phyloP scores from a whole-genome alignment of 2,113 vertebrate genomes.

The Equus przewalskii region DNA sequence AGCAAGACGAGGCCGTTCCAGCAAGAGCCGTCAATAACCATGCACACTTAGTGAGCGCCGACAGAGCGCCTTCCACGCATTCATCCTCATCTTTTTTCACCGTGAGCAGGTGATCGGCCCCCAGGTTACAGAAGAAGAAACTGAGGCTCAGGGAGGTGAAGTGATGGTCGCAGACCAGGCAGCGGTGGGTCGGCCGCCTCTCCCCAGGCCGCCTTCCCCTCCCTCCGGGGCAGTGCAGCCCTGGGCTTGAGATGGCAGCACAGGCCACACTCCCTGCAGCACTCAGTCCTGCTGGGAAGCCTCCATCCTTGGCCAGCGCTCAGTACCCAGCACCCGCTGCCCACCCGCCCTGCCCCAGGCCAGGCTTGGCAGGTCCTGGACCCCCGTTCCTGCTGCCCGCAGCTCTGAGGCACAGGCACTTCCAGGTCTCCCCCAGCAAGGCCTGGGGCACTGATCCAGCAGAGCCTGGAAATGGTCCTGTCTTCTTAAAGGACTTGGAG shows the following conservation, averaged over 20 bases:
- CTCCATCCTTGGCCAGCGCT: neutral
- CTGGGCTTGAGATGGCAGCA: neutral
- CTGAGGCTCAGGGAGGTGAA: neutral
- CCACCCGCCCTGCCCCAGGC: neutral
- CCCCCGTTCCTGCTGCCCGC: fast-evolving
- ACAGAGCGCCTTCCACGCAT: neutral
- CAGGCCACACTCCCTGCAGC: neutral
- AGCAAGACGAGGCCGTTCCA: neutral
- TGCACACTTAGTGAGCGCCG: fast-evolving
- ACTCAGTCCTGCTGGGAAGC: neutral
- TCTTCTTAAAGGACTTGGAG: neutral
- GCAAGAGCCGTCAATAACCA: neutral
- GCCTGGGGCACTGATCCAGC: fast-evolving
- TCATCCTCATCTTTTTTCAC: neutral
- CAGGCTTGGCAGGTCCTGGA: neutral
- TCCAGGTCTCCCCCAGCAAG: neutral
- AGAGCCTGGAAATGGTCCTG: neutral
- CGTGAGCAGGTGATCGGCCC: fast-evolving
- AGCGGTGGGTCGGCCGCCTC: fast-evolving
- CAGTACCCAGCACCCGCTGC: neutral
- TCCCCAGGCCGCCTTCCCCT: neutral
- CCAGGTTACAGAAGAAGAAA: neutral
- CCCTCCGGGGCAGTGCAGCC: neutral
- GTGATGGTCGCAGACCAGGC: fast-evolving
- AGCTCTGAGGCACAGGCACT: fast-evolving